These are phyloP conservation scores for Mystacides longicornis DNA, from an alignment of 2,888 invertebrate genomes.

Conservation along the genomic window DNA sequence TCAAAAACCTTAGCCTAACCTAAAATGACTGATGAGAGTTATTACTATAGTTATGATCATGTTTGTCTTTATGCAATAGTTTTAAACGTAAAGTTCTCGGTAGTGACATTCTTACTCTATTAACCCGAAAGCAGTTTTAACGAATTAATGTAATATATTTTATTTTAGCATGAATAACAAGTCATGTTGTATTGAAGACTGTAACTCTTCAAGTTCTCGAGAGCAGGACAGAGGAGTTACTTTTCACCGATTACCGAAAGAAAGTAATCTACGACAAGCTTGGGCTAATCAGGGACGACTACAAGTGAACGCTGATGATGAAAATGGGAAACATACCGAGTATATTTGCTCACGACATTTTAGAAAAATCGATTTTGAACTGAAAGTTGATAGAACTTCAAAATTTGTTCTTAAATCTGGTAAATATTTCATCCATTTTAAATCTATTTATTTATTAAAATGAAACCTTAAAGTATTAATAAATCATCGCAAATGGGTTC, in stretches of 20 bases:
- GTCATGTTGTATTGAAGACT: constrained; percentile 56
- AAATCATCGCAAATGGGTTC: too few relatives aligned
- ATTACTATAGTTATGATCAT: too few relatives aligned
- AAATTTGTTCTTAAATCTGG: constrained; percentile 63
- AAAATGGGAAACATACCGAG: constrained; percentile 39
- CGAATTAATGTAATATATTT: too few relatives aligned
- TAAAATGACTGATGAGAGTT: too few relatives aligned
- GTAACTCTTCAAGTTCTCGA: constrained; percentile 54
- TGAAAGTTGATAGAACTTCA: constrained; percentile 50
- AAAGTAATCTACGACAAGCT: constrained; percentile 49
- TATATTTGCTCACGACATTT: constrained; percentile 73
- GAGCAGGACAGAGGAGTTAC: constrained; percentile 62
- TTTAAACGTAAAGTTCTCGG: too few relatives aligned
- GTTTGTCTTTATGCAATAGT: too few relatives aligned
- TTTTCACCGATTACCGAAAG: constrained; percentile 67
- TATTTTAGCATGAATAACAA: constrained; percentile 17
- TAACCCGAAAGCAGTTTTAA: too few relatives aligned
- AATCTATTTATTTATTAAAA: too few relatives aligned
- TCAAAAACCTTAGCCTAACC: too few relatives aligned
- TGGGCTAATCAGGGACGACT: constrained; percentile 53
- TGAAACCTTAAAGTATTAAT: too few relatives aligned
- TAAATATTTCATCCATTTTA: too few relatives aligned
- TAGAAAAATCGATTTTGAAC: constrained; percentile 63
- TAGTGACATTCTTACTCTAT: too few relatives aligned
- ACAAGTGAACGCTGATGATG: constrained; percentile 42